phyloP scores from a whole-genome alignment of 2,797 vertebrate genomes.

The Lacerta viridis region DNA sequence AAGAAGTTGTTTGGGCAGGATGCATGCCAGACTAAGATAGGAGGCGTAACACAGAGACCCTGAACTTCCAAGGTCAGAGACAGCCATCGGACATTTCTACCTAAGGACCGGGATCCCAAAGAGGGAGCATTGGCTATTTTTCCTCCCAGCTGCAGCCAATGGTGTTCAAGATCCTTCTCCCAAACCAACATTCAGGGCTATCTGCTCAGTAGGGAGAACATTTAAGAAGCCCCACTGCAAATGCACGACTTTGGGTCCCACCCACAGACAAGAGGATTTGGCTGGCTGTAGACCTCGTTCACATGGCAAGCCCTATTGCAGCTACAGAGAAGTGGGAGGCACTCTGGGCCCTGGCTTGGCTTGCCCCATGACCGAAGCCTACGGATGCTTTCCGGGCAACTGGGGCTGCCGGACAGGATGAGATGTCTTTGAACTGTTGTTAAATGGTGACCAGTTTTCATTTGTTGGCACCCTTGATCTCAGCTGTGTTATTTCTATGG shows the following conservation, averaged over 20 bases:
- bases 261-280: background rate
- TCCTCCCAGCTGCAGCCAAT: background rate
- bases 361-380: background rate
- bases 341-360: background rate
- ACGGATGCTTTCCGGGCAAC: background rate
- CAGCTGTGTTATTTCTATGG: constrained; percentile 73
- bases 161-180: background rate
- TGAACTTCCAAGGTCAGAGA: background rate
- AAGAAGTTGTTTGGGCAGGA: constrained; percentile 76
- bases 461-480: constrained; percentile 74
- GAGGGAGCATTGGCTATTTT: background rate
- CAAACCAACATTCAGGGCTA: too few species aligned
- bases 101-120: background rate
- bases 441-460: constrained; percentile 62
- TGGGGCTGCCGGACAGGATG: background rate
- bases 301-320: background rate
- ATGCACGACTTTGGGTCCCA: background rate
- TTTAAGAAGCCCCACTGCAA: background rate
- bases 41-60: background rate
- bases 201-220: background rate
- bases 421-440: background rate
- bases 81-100: background rate
- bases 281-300: background rate
- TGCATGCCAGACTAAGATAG: constrained; percentile 71
- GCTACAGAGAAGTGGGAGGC: background rate